Base-by-base conservation (phyloP, 2,888 invertebrate species). In the Thymelicus sylvestris region DNA sequence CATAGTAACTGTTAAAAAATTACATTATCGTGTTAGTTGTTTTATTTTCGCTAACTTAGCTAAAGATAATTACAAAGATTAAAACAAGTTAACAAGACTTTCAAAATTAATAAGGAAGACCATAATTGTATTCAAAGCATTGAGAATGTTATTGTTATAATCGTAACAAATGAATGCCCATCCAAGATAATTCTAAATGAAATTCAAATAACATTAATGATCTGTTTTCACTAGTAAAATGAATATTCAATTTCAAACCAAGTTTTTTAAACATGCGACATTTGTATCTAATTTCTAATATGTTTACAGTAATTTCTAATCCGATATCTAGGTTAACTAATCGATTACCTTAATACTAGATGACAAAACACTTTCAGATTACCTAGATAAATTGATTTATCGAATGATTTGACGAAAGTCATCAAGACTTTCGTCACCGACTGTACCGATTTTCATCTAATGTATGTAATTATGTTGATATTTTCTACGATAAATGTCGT, bases 341-440 rank as follows among this genome's bases (percentile, higher is more conserved):
- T 44, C 63, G 15, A 63, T 59, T 66, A 66, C 31, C 66, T 59
- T 59, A 24, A 19, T 24, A 66, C 64, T 6, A 24, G 12, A 7
- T 55, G 59, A 67, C 61, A 68, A 48, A 47, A 67, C 66, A 38
- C 67, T 61, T 62, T 55, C 52, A 68, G 19, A 63, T 39, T 66
- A 31, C 15, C 48, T 48, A 38, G 19, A 59, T 68, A 63, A 63
- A 57, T 57, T 63, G 55, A 52, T 55, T 44, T 63, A 68, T 68
- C n/a, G n/a, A n/a, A n/a, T 63, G 68, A 68, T 63, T n/a, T n/a
- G n/a, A n/a, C n/a, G n/a, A n/a, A n/a, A n/a, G n/a, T n/a, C n/a
- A n/a, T n/a, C n/a, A n/a, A n/a, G 67, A 68, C 68, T 68, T 68
- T 68, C 68, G 63, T 63, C 63, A 52, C 47, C 48, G 52, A 31